Evolutionary conservation across 2,888 invertebrate species (phyloP).

Genomic region (Habroteleia sp.): DNA sequence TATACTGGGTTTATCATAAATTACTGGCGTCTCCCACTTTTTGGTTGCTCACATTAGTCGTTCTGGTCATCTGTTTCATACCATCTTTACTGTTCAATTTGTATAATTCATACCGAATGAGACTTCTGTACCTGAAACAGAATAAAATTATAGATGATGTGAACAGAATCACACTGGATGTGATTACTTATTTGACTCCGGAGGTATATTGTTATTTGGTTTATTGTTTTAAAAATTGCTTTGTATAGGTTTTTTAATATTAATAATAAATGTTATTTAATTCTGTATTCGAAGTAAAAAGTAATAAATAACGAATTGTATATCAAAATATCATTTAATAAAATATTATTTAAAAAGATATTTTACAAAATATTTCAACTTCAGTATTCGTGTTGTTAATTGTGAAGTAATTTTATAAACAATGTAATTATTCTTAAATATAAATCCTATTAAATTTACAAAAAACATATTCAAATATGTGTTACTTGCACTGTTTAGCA

Average conservation of each 20-base stretch:
- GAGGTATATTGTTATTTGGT: not conserved
- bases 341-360: no score
- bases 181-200: not conserved
- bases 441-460: no score
- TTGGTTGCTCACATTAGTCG: not conserved
- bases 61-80: constrained; percentile 1
- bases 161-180: not conserved
- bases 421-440: no score
- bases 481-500: no score
- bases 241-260: no score
- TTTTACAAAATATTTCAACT: no score
- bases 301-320: no score
- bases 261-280: not conserved
- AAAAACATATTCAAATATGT: not conserved
- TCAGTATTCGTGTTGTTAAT: no score
- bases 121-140: not conserved
- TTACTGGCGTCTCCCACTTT: constrained; percentile 1
- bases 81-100: not conserved
- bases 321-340: no score
- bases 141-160: not conserved
- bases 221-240: no score
- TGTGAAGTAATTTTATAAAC: no score
- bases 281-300: no score
- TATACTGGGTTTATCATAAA: constrained; percentile 10
- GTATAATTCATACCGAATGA: not conserved